phyloP scores from a whole-genome alignment of 2,797 vertebrate genomes.

The Gallinago solitaria region DNA sequence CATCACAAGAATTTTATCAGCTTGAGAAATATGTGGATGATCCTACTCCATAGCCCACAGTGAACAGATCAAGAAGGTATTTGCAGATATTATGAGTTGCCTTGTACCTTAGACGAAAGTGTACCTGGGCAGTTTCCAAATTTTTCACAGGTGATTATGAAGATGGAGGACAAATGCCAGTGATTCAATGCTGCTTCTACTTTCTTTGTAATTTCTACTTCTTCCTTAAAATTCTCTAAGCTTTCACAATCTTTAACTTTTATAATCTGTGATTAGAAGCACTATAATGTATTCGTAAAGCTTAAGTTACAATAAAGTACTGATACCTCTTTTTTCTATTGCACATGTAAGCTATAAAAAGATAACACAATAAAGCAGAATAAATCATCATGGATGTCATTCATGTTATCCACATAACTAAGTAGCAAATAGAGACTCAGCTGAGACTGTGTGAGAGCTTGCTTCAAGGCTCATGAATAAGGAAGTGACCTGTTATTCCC shows the following conservation, averaged over 20 bases:
- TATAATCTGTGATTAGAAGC: background rate
- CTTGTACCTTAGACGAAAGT: background rate
- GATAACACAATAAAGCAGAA: background rate
- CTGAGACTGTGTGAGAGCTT: background rate
- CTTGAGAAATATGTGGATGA: background rate
- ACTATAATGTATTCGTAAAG: background rate
- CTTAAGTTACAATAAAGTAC: background rate
- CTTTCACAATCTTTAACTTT: background rate
- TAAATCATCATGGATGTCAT: background rate
- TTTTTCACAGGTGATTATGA: background rate
- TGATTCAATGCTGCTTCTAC: background rate
- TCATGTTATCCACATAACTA: background rate
- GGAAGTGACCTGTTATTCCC: background rate
- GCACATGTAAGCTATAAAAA: background rate
- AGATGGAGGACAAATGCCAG: background rate
- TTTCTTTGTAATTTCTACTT: background rate
- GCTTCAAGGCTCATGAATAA: background rate
- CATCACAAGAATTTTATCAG: background rate
- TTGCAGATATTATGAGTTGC: background rate
- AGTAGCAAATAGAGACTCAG: background rate
- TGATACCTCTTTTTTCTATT: background rate
- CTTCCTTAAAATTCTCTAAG: background rate
- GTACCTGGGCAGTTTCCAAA: background rate
- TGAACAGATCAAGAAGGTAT: background rate
- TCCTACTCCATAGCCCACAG: background rate